These are phyloP conservation scores for Zonitis immaculata DNA, from an alignment of 2,888 invertebrate genomes.

Conservation along the genomic window DNA sequence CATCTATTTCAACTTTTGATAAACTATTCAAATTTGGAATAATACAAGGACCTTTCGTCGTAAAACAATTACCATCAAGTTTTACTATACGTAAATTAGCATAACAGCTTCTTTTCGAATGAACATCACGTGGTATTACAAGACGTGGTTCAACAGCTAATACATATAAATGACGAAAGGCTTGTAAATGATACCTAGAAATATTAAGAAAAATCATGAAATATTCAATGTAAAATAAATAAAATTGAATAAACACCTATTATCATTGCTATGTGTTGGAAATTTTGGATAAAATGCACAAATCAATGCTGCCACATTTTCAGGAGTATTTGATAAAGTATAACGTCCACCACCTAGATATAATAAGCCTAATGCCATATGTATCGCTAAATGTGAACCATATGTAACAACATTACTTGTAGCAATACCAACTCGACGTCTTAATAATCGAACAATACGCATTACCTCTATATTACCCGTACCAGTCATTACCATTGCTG, in stretches of 20 bases:
- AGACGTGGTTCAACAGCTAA: conserved; percentile 88
- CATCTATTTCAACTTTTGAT: conserved; percentile 70
- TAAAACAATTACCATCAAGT: conserved; percentile 40
- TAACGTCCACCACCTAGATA: conserved; percentile 92
- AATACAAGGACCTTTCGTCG: conserved; percentile 75
- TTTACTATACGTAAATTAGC: conserved; percentile 66
- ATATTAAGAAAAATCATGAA: too few species aligned
- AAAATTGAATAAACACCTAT: too few species aligned
- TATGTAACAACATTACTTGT: conserved; percentile 73
- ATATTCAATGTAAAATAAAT: too few species aligned
- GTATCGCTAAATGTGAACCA: conserved; percentile 91
- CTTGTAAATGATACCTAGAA: conserved; percentile 97
- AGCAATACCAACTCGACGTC: conserved; percentile 71
- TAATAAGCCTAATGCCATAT: conserved; percentile 88
- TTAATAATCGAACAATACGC: conserved; percentile 77
- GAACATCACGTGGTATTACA: conserved; percentile 80
- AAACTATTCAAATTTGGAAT: conserved; percentile 75
- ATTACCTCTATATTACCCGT: conserved; percentile 83
- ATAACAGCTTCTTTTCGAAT: conserved; percentile 74
- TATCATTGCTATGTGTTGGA: conserved; percentile 94
- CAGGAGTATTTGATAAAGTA: conserved; percentile 74
- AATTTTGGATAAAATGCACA: conserved; percentile 96
- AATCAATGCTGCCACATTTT: conserved; percentile 83
- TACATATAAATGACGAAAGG: conserved; percentile 93
- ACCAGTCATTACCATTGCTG: conserved; percentile 88